A percentile compares a stretch with the other conserved stretches of the same genome.
Evolutionary conservation across 2,113 vertebrate genomes (phyloP).

Genomic region (Thunnus maccoyii): DNA sequence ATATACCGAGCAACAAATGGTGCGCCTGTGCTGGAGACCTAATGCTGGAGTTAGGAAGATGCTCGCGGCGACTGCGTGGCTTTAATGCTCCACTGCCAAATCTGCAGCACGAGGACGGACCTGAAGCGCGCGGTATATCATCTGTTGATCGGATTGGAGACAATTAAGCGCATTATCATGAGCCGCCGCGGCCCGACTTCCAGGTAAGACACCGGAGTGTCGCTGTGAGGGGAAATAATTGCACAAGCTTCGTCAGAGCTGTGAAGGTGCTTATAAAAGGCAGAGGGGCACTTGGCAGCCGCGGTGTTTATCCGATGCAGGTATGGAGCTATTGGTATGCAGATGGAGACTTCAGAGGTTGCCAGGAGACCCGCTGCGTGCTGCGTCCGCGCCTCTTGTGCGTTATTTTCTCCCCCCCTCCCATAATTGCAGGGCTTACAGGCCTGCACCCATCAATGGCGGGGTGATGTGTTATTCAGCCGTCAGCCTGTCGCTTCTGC

Average conservation of each 20-base stretch:
- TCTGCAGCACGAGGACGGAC: conserved; percentile 47
- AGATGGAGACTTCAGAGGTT: conserved; percentile 59
- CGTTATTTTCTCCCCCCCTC: not conserved
- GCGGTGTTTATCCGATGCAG: conserved; percentile 43
- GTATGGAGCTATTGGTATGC: conserved; percentile 64
- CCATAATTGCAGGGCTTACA: conserved; percentile 42
- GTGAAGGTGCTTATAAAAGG: not conserved
- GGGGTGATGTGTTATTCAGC: conserved; percentile 57
- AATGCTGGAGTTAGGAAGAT: conserved; percentile 47
- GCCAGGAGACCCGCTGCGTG: conserved; percentile 53
- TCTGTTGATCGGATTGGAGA: conserved; percentile 77
- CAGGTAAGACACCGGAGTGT: conserved; percentile 66
- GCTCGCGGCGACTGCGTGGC: conserved; percentile 37
- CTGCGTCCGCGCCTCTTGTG: conserved; percentile 44
- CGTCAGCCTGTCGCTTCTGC: conserved; percentile 24
- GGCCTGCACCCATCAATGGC: conserved; percentile 56
- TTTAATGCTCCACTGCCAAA: conserved; percentile 12
- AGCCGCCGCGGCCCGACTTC: conserved; percentile 61
- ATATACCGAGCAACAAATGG: conserved; percentile 68
- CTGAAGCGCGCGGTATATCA: conserved; percentile 32
- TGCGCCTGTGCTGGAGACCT: conserved; percentile 41
- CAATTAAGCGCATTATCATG: conserved; percentile 73
- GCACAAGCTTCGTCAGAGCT: not conserved
- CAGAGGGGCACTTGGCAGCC: not conserved
- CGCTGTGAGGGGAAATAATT: not conserved